Evolutionary conservation across 2,888 invertebrate genomes (phyloP), one percentile per base, ranked within the genome.

Genomic region (Leucophenga montana): DNA sequence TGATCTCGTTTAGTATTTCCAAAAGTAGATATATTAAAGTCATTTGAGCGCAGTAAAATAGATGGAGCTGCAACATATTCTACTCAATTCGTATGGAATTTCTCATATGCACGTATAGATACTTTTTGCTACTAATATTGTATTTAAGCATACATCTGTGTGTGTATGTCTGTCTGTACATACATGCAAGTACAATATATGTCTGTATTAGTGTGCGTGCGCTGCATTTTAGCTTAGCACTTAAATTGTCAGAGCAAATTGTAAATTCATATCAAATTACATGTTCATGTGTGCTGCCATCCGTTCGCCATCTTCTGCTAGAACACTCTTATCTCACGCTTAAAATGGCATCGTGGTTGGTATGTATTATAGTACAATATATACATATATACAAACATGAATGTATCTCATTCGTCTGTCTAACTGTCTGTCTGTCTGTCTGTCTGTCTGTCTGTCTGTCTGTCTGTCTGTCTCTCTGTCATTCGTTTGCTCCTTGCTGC

Each of bases 221-320:
- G 16, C 16, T 46, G 62, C 62, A 64, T 64, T 46, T 20, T 20
- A 48, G 18, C n/a, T 64, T 64, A 16, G 39, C 62, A 64, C 62
- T 64, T 64, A 68, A 78, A 83, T 79, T 81, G 83, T 73, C 75
- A 75, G 77, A 77, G 74, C 75, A 77, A 83, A 74, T 77, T 82
- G 70, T 75, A 74, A 74, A 83, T 80, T 78, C 83, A 83, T 76
- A 84, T 83, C 83, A 76, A 75, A 81, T 78, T 77, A 73, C 73
- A 69, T 71, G 72, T 72, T 50, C 62, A 50, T 53, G n/a, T 64
- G 14, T 18, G 22, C 27, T 27, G 22, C 56, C 22, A 14, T 56
- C 1, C 20, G 20, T 20, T 4, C 6, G 56, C 31, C 22, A 22
- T 2, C 13, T 27, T 56, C 56, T 22, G 22, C 0, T 27, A n/a